Conservation (phyloP, 2,113 vertebrate genomes). For the Ptilorrhoa leucosticta region DNA sequence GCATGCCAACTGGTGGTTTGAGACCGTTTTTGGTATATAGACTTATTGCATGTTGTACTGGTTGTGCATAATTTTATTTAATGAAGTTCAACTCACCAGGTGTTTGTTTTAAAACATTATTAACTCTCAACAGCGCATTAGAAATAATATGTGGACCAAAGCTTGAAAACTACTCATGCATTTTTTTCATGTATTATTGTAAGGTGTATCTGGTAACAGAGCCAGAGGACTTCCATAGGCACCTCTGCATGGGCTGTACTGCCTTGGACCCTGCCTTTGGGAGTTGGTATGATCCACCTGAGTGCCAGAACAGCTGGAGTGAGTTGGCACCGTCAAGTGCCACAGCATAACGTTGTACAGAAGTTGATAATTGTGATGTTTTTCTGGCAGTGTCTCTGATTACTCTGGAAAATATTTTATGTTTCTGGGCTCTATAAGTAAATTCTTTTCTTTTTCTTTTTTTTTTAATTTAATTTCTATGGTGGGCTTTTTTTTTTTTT, state of each 20-base stretch:
- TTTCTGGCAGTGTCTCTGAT: not conserved
- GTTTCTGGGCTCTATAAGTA: not conserved
- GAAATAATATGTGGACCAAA: not conserved
- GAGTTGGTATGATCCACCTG: not conserved
- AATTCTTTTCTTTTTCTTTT: not conserved
- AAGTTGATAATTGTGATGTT: not conserved
- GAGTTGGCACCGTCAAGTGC: not conserved
- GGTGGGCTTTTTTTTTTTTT: not conserved
- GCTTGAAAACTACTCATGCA: not conserved
- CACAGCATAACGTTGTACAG: not conserved
- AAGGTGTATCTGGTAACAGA: not conserved
- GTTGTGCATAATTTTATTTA: not conserved
- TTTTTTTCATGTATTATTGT: not conserved
- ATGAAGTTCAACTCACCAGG: not conserved
- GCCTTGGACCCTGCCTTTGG: not conserved
- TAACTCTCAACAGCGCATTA: not conserved
- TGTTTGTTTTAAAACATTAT: not conserved
- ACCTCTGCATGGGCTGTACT: not conserved
- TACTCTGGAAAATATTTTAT: not conserved
- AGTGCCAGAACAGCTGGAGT: not conserved
- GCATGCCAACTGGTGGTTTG: not conserved
- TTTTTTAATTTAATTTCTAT: not conserved
- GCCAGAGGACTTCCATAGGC: not conserved
- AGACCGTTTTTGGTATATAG: not conserved
- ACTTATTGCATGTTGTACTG: not conserved